Percentiles rank a stretch among this genome's conserved stretches.
These are phyloP conservation scores for Phrynocephalus forsythii DNA, from an alignment of 2,797 vertebrate genomes.

Conservation along the genomic window DNA sequence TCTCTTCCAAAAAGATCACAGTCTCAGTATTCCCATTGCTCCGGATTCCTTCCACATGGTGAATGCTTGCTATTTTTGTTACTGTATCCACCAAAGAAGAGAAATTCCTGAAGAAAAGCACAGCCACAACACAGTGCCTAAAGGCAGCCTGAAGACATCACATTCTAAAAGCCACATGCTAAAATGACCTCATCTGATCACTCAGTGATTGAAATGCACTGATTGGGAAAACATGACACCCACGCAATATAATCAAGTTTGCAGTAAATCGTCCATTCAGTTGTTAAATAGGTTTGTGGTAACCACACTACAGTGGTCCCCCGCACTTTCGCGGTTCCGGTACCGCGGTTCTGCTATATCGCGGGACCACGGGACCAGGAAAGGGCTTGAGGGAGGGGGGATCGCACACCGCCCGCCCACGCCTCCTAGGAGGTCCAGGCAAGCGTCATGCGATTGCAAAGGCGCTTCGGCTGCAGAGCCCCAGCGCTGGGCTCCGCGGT, in stretches of 20 bases:
- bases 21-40: constrained; percentile 41
- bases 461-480: too few relatives aligned
- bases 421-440: too few relatives aligned
- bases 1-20: constrained; percentile 31
- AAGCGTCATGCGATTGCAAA: too few relatives aligned
- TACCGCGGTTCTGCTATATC: too few relatives aligned
- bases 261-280: constrained; percentile 9
- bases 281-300: not conserved
- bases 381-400: too few relatives aligned
- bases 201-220: constrained; percentile 14
- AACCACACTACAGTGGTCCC: not conserved
- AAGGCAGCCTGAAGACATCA: constrained; percentile 31
- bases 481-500: too few relatives aligned
- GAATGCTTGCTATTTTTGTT: constrained; percentile 36
- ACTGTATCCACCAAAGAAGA: constrained; percentile 11
- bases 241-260: constrained; percentile 24
- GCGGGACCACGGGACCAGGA: too few relatives aligned
- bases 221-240: constrained; percentile 17
- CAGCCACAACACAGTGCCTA: constrained; percentile 45
- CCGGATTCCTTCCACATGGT: constrained; percentile 32
- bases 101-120: constrained; percentile 31
- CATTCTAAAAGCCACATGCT: constrained; percentile 44
- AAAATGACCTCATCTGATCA: constrained; percentile 37
- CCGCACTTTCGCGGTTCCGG: too few relatives aligned
- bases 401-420: too few relatives aligned